phyloP scores from a whole-genome alignment of 2,888 invertebrate species.

The Sylvicola cinctus region DNA sequence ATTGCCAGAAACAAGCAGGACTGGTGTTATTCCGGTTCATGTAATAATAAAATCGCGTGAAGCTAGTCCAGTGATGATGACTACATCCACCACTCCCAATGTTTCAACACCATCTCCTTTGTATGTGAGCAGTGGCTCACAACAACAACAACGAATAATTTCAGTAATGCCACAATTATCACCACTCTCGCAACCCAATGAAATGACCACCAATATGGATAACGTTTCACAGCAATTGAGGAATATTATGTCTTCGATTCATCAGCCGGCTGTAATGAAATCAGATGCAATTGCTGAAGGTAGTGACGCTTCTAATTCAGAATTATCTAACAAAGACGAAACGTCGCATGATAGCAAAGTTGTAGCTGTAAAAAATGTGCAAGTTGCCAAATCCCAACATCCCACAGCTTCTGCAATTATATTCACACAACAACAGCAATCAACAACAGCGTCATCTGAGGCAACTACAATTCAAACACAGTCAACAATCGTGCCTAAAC shows the following conservation, averaged over 20 bases:
- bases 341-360: background rate
- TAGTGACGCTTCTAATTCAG: conserved; percentile 11
- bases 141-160: conserved; percentile 24
- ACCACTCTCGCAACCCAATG: conserved; percentile 48
- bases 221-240: conserved; percentile 48
- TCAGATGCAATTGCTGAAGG: conserved; percentile 29
- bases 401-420: conserved; percentile 5
- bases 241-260: conserved; percentile 38
- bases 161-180: conserved; percentile 44
- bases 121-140: conserved; percentile 4
- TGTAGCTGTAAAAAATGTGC: conserved; percentile 2
- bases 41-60: conserved; percentile 13
- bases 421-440: conserved; percentile 5
- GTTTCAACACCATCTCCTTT: no score
- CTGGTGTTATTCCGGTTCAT: conserved; percentile 10
- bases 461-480: conserved; percentile 5
- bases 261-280: conserved; percentile 7
- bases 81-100: background rate
- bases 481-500: conserved; percentile 10
- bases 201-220: conserved; percentile 48
- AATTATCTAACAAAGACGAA: background rate
- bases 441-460: conserved; percentile 5
- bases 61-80: conserved; percentile 9
- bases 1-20: conserved; percentile 15
- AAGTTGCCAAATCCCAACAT: conserved; percentile 4